A percentile compares a stretch with the other conserved stretches of the same genome.
Conservation (phyloP, 1,140 invertebrate genomes). For the Euura saliciscinereae region DNA sequence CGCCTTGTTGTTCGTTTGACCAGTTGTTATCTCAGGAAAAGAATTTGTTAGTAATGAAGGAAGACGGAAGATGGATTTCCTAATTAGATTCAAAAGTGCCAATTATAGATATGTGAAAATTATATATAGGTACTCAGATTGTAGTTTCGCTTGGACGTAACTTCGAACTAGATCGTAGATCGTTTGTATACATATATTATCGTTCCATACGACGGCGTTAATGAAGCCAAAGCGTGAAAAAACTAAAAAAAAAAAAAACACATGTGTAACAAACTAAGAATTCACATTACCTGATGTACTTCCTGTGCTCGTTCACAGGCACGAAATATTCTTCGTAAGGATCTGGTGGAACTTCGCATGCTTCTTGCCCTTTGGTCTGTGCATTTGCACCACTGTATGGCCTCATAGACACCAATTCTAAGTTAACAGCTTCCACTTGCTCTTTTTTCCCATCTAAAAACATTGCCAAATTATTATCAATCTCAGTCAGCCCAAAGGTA, state of each 20-base stretch:
- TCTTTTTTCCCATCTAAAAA: conserved; percentile 51
- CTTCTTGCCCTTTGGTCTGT: conserved; percentile 75
- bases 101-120: neutral
- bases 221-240: too few species aligned
- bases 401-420: conserved; percentile 80
- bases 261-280: neutral
- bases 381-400: conserved; percentile 65
- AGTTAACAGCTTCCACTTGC: conserved; percentile 75
- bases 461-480: neutral
- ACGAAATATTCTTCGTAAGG: conserved; percentile 85
- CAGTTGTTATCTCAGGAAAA: neutral
- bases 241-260: conserved; percentile 10
- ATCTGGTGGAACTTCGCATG: conserved; percentile 68
- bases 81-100: neutral
- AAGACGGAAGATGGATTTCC: conserved; percentile 11
- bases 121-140: too few species aligned
- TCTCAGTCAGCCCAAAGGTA: neutral
- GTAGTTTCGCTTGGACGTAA: too few species aligned
- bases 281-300: conserved; percentile 76
- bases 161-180: too few species aligned
- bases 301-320: conserved; percentile 81
- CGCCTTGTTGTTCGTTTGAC: too few species aligned
- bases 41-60: conserved; percentile 17
- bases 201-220: neutral
- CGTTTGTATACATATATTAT: too few species aligned